Percentiles rank a stretch among this genome's conserved stretches.
phyloP scores from a whole-genome alignment of 2,797 vertebrate species.

The Melanotaenia trifasciata region DNA sequence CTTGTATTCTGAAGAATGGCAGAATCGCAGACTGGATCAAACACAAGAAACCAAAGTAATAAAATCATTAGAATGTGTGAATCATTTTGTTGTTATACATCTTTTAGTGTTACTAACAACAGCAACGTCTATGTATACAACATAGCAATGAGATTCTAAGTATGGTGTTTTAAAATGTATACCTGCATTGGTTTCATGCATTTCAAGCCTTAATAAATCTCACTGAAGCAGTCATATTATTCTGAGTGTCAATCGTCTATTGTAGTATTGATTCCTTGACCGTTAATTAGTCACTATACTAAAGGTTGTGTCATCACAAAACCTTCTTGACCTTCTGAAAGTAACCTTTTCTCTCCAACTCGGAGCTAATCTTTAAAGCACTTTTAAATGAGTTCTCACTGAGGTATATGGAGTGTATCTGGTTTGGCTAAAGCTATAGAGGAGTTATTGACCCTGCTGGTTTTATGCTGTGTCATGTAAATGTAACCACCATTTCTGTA shows the following conservation, averaged over 20 bases:
- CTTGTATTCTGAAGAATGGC: constrained; percentile 24
- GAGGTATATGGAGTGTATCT: not conserved
- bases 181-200: constrained; percentile 45
- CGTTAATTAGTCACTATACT: not conserved
- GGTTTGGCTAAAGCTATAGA: not conserved
- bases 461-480: not conserved
- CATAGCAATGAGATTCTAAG: constrained; percentile 43
- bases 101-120: constrained; percentile 33
- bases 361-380: not conserved
- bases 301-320: not conserved
- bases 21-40: constrained; percentile 21
- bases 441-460: too few species aligned
- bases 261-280: not conserved
- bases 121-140: constrained; percentile 28
- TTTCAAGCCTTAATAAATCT: constrained; percentile 80
- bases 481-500: not conserved
- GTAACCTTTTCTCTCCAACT: not conserved
- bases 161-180: constrained; percentile 56
- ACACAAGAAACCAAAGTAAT: constrained; percentile 30
- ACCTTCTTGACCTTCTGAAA: not conserved
- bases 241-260: not conserved
- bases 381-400: not conserved
- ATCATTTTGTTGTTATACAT: constrained; percentile 8
- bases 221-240: constrained; percentile 18
- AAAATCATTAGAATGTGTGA: constrained; percentile 18